phyloP scores from a whole-genome alignment of 1,140 invertebrate species.

The Sitophilus oryzae region DNA sequence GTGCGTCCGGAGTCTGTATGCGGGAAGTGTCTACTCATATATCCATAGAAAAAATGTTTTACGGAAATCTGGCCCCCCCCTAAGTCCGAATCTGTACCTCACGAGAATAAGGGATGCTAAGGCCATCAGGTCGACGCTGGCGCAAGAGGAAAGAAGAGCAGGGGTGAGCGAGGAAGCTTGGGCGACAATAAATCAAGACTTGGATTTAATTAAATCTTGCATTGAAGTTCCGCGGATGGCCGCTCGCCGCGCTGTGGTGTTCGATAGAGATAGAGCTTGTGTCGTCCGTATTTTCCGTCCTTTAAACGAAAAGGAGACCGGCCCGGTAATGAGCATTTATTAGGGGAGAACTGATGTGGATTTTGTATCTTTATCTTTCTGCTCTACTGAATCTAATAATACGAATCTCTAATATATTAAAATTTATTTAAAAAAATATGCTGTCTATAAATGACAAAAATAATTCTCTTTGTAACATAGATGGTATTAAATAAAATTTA shows the following conservation, averaged over 20 bases:
- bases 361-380: neutral
- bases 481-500: no score
- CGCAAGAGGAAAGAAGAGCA: constrained; percentile 22
- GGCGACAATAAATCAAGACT: constrained; percentile 57
- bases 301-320: neutral
- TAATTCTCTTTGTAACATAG: no score
- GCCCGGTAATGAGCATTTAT: neutral
- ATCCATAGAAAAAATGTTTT: no score
- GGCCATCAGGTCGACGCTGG: constrained; percentile 13
- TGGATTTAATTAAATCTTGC: constrained; percentile 51
- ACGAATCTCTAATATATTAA: no score
- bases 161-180: constrained; percentile 31
- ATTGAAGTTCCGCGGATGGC: constrained; percentile 47
- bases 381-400: no score
- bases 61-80: no score
- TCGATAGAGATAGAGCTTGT: constrained; percentile 32
- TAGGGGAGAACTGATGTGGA: neutral
- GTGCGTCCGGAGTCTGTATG: no score
- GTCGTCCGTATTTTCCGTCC: neutral
- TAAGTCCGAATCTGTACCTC: constrained; percentile 11
- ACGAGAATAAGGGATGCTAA: constrained; percentile 29
- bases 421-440: no score
- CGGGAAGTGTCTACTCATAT: no score
- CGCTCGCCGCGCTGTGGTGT: constrained; percentile 45
- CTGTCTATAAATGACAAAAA: no score